phyloP scores from a whole-genome alignment of 1,140 invertebrate species.

The Eriosoma lanigerum region DNA sequence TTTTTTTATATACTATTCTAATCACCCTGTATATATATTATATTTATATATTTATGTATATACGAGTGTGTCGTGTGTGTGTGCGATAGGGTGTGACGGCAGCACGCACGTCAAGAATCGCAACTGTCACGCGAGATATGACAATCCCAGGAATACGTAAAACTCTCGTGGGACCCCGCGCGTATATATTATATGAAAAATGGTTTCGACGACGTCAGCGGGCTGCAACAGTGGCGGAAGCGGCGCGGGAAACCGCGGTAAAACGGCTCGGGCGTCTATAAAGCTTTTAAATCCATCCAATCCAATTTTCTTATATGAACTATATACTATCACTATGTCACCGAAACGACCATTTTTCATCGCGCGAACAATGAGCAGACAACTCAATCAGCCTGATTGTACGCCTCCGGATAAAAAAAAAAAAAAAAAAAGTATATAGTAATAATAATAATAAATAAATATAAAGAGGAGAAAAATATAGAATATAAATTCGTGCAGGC shows the following conservation, averaged over 20 bases:
- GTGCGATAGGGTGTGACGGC: not conserved
- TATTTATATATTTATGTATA: no score
- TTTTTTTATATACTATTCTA: no score
- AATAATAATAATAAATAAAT: constrained; percentile 35
- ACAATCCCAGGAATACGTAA: constrained; percentile 48
- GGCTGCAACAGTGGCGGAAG: not conserved
- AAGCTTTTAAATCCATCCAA: constrained; percentile 52
- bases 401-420: constrained; percentile 27
- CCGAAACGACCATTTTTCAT: constrained; percentile 50
- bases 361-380: constrained; percentile 50
- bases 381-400: constrained; percentile 52
- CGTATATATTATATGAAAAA: constrained; percentile 43
- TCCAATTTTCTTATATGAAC: constrained; percentile 51
- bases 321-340: constrained; percentile 50
- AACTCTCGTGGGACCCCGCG: constrained; percentile 37
- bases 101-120: constrained; percentile 37
- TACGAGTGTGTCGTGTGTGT: no score
- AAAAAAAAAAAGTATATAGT: not conserved
- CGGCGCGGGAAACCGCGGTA: constrained; percentile 34
- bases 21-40: no score
- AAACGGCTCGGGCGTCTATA: constrained; percentile 51
- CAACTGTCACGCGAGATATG: constrained; percentile 50
- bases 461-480: constrained; percentile 11
- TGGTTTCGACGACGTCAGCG: constrained; percentile 43
- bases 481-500: not conserved